phyloP scores from a whole-genome alignment of 2,888 invertebrate species.

The Autographa pulchrina region DNA sequence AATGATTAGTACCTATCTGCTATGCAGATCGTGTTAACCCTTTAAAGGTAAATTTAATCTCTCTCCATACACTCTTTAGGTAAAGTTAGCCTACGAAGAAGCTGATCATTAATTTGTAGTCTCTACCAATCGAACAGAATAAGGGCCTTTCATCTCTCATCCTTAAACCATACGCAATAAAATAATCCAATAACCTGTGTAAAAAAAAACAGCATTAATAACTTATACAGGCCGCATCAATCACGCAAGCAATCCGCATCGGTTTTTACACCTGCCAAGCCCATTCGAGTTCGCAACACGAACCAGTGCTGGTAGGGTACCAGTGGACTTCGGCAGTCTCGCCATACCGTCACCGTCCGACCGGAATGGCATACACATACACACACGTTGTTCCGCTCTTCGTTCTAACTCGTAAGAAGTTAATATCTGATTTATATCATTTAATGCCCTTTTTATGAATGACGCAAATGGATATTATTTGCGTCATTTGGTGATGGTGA shows the following conservation, averaged over 20 bases:
- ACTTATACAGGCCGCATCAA: conserved; percentile 11
- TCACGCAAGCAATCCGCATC: conserved; percentile 16
- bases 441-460: conserved; percentile 17
- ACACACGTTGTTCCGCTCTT: conserved; percentile 70
- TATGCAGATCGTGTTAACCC: no score
- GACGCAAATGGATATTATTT: not conserved
- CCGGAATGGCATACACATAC: conserved; percentile 80
- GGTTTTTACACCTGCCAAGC: conserved; percentile 43
- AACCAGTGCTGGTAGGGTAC: conserved; percentile 36
- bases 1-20: no score
- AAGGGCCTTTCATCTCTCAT: no score
- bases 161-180: no score
- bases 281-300: conserved; percentile 41
- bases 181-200: no score
- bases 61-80: no score
- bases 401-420: conserved; percentile 85
- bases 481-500: not conserved
- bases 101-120: no score
- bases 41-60: no score
- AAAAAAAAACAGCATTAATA: no score
- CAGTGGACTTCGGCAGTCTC: conserved; percentile 26
- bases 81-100: no score
- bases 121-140: no score
- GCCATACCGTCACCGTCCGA: conserved; percentile 65
- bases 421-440: conserved; percentile 20